phyloP scores from a whole-genome alignment of 2,888 invertebrate genomes.

The Cataglyphis livida region DNA sequence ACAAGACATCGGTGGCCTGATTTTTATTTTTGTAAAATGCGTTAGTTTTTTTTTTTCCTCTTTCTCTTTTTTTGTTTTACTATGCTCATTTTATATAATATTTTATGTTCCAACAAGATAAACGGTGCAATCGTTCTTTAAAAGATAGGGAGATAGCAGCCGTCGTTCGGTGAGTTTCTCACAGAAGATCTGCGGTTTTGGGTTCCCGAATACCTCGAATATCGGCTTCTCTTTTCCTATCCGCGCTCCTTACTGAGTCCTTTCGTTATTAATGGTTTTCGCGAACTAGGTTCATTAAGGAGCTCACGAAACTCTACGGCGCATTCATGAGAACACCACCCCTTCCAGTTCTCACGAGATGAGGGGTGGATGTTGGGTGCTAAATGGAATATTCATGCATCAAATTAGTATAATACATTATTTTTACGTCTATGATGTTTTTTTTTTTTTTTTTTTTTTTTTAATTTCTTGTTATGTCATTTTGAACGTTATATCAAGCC shows the following conservation, averaged over 20 bases:
- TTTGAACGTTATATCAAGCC: not conserved
- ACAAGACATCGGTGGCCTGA: not conserved
- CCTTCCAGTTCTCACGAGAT: conserved; percentile 33
- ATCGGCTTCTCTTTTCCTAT: conserved; percentile 54
- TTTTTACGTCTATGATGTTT: conserved; percentile 26
- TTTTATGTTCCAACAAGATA: conserved; percentile 14
- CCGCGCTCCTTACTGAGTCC: conserved; percentile 57
- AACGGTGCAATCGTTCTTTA: conserved; percentile 15
- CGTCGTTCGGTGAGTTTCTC: conserved; percentile 55
- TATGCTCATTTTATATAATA: not conserved
- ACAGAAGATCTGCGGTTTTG: conserved; percentile 43
- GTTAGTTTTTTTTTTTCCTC: not conserved
- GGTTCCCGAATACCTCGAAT: conserved; percentile 39
- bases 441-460: conserved; percentile 18
- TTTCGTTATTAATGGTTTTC: conserved; percentile 84
- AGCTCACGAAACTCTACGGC: conserved; percentile 72
- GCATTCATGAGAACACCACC: conserved; percentile 67
- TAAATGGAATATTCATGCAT: conserved; percentile 54
- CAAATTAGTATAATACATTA: conserved; percentile 70
- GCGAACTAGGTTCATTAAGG: conserved; percentile 83
- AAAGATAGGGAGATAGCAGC: conserved; percentile 46
- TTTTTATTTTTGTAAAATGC: not conserved
- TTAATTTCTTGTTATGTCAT: not conserved
- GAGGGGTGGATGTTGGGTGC: conserved; percentile 38
- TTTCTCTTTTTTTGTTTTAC: not conserved